Base-by-base conservation (phyloP, 2,113 vertebrate genomes). In the Myotis brandtii region DNA sequence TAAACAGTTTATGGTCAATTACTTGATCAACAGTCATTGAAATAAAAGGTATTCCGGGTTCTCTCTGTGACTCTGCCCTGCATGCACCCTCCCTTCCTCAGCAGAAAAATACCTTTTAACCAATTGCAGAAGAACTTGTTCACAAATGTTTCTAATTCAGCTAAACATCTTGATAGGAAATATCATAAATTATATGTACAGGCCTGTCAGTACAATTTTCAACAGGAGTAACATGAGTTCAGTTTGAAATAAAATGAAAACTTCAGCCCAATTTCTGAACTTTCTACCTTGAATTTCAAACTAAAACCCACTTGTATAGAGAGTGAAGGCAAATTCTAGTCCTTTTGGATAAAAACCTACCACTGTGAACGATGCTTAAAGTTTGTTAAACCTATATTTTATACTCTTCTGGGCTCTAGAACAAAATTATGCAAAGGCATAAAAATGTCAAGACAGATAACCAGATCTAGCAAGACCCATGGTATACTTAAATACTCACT, bases 81-180 rank as follows among this genome's bases (percentile, higher is more conserved):
- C n/a, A 90, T 80, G 73, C 87, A 72, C 54, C 48, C 54, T 69
- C 64, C 34, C 59, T 46, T 73, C 92, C 86, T 87, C 89, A 97
- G 95, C 89, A 97, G 91, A 98, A 97, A 98, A 96, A 92, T 83
- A 77, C 88, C 91, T 96, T 98, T 96, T 98, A 98, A 97, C 97
- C 79, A 75, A 70, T 94, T 96, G 89, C 95, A 97, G 95, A 97
- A 32, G 3, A 95, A 54, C 83, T 96, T 98, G 96, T 96, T 98
- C 98, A 96, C 97, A 98, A 98, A 89, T 98, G 98, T 98, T 98
- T 98, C 98, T 98, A 98, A 98, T 98, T 98, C 97, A 98, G 95
- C 94, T 94, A 98, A 98, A 98, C 97, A 97, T 98, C 98, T 98
- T 98, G 97, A 98, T 98, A 98, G 97, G 97, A 98, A 98, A 98